Conservation (phyloP, 2,797 vertebrate genomes). For the Epinephelus awoara region DNA sequence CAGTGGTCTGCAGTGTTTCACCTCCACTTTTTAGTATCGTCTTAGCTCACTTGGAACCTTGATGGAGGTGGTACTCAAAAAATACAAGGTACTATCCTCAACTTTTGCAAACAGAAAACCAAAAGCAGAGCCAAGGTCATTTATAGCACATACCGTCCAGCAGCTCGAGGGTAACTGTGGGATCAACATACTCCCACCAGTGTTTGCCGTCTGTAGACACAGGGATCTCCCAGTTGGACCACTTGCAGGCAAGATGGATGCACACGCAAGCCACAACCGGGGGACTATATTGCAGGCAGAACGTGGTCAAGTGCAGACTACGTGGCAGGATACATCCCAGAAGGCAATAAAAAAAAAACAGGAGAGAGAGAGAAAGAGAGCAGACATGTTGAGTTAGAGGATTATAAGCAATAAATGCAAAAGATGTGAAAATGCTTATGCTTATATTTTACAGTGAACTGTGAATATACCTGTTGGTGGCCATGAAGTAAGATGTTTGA, state of each 20-base stretch:
- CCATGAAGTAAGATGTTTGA: conserved; percentile 99
- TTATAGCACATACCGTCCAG: too few relatives aligned
- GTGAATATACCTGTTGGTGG: conserved; percentile 96
- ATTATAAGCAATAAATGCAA: conserved; percentile 55
- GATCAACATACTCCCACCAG: conserved; percentile 99
- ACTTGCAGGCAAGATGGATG: conserved; percentile 99
- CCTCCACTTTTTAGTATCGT: too few relatives aligned
- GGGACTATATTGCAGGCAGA: conserved; percentile 99
- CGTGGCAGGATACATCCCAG: conserved; percentile 63
- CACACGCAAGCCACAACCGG: conserved; percentile 99
- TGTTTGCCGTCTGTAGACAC: conserved; percentile 98
- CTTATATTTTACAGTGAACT: conserved; percentile 22
- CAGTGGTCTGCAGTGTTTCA: too few relatives aligned
- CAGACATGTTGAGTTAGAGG: conserved; percentile 60
- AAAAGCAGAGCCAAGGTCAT: too few relatives aligned
- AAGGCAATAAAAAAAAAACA: conserved; percentile 29
- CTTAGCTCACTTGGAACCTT: too few relatives aligned
- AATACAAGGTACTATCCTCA: too few relatives aligned
- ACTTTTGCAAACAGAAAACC: too few relatives aligned
- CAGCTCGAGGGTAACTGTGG: conserved; percentile 92
- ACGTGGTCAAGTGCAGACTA: conserved; percentile 98
- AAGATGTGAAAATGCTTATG: conserved; percentile 84
- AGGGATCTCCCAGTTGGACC: conserved; percentile 99
- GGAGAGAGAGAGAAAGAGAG: conserved; percentile 20
- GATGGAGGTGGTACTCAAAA: too few relatives aligned